Evolutionary conservation across 1,140 invertebrate genomes (phyloP), one percentile per base, ranked within the genome.

Genomic region (Pinna nobilis): DNA sequence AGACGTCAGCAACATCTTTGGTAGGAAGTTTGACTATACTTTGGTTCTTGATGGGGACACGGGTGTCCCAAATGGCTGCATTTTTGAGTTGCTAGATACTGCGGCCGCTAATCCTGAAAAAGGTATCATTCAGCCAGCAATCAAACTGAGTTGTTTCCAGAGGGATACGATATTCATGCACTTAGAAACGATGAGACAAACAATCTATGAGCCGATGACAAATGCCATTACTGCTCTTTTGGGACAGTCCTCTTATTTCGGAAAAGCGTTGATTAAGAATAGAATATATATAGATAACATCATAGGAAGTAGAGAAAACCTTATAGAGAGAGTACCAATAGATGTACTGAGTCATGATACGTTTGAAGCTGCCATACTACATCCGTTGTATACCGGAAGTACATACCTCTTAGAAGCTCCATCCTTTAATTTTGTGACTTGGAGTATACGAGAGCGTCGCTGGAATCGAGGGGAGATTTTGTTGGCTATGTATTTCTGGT

Each of bases 261-360:
- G 86, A 7, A 87, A 87, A 57, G 86, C 74, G 6, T 70, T 87
- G 57, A 80, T 87, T 50, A 79, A 82, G 37, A 87, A 86, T 69
- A 59, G 68, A 15, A 66, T 86, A 15, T 87, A 87, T 44, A 84
- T 87, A 47, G 81, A 86, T 11, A 82, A 81, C 35, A 78, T 87
- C 1, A 87, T 87, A 53, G 86, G 86, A 18, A 76, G 50, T 3
- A 60, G 75, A 50, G 79, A 81, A 0, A 76, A 84, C 41, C 49
- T 77, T 15, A 84, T 87, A n/a, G 86, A 87, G 69, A 69, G 81
- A 32, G 82, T 87, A 13, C 86, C 86, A 0, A 73, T 87, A n/a
- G 83, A 87, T 69, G 84, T 87, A n/a, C 72, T 87, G 1, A 87
- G 86, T 74, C 85, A 87, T 49, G 85, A 86, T 63, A 87, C 84